Base-by-base conservation (phyloP, 92 coral and sea anemone genomes). In the Chrysogorgia sp. region DNA sequence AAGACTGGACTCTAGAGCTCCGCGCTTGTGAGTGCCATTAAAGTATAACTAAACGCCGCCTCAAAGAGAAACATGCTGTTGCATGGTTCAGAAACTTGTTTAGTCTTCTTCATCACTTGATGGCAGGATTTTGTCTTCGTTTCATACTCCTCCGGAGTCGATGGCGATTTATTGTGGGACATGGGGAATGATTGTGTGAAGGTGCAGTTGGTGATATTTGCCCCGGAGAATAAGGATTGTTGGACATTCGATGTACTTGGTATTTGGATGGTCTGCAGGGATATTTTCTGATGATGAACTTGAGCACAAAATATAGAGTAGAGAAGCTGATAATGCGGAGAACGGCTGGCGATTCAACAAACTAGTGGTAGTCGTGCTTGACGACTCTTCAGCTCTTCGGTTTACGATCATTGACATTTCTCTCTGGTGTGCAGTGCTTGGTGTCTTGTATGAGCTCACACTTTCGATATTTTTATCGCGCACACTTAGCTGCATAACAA, bases 401-500 rank as follows among this genome's bases (percentile, higher is more conserved):
- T 78, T 77, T 33, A 84, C 67, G 13, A 70, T 70, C 63, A 56
- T 52, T 26, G 84, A 84, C 80, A 77, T 84, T 58, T 77, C 77
- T 17, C 75, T 17, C 58, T 78, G 62, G 52, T 78, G 84, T 21
- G 52, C 71, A 58, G 63, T 56, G 67, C 67, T 66, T 2, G 84
- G 79, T n/a, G 81, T 76, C 19, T 67, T 76, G 47, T 83, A 83
- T n/a, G 82, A 75, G 34, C 75, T 72, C 29, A 71, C 76, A 74
- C 88, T 84, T 71, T 84, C 55, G 41, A 69, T 61, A n/a, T 67
- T 84, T 58, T 84, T 84, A 50, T 85, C 85, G 30, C 85, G n/a
- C n/a, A n/a, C 82, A 41, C 88, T 80, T 47, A 72, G 32, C n/a
- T 85, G 85, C n/a, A 80, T 80, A 30, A 84, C 80, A 32, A 66